These are phyloP conservation scores for Hirtodrosophila duncani DNA, from an alignment of 2,888 invertebrate genomes.

Conservation along the genomic window DNA sequence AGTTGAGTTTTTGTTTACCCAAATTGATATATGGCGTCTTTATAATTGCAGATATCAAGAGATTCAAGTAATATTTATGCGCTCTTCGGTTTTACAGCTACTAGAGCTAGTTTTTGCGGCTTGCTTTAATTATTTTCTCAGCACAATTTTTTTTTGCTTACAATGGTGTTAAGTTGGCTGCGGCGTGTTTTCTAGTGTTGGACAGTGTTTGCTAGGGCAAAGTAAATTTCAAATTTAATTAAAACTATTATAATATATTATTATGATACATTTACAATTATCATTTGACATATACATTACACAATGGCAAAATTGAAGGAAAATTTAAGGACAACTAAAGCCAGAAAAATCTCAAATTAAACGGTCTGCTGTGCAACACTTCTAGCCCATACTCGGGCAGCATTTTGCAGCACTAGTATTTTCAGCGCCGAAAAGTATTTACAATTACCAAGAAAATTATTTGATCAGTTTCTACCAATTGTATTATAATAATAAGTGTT, in stretches of 20 bases:
- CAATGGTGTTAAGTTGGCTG: slow-evolving; percentile 69
- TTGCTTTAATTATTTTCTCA: slow-evolving; percentile 28
- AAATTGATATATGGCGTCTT: slow-evolving; percentile 3
- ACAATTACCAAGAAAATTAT: too few relatives aligned
- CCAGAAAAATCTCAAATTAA: too few relatives aligned
- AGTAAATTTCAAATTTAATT: slow-evolving; percentile 9
- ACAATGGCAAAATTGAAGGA: neutral
- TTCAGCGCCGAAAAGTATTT: too few relatives aligned
- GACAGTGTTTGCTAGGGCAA: slow-evolving; percentile 5
- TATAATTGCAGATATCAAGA: neutral
- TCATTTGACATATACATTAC: neutral
- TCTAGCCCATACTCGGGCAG: too few relatives aligned
- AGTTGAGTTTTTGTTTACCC: slow-evolving; percentile 4
- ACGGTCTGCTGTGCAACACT: too few relatives aligned
- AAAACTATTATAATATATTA: neutral
- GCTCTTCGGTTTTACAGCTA: slow-evolving; percentile 1
- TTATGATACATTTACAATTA: neutral
- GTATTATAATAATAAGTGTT: too few relatives aligned
- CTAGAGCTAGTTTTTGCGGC: slow-evolving; percentile 11
- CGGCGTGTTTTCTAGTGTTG: slow-evolving; percentile 39
- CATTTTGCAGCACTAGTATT: too few relatives aligned
- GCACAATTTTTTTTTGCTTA: slow-evolving; percentile 69
- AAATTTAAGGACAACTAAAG: too few relatives aligned
- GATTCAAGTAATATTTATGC: slow-evolving; percentile 6
- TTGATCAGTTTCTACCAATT: too few relatives aligned